Conservation (phyloP, 2,888 invertebrate species). For the Linnaemya vulpina region DNA sequence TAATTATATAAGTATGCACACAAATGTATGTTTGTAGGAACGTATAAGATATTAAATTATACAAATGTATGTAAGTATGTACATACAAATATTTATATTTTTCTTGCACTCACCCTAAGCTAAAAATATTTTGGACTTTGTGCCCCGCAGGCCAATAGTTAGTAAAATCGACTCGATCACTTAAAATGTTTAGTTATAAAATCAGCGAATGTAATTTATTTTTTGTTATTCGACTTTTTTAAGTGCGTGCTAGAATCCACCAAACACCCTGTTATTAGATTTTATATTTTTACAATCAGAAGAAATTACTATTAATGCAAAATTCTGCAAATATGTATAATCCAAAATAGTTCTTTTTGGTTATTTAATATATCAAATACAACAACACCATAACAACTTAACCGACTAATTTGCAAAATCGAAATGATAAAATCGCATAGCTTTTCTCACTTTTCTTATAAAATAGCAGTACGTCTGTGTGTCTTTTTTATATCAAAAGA, state of each 20-base stretch:
- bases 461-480: conserved; percentile 21
- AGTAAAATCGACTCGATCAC: conserved; percentile 15
- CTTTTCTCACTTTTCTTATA: conserved; percentile 50
- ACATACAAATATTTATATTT: not conserved
- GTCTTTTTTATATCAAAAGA: conserved; percentile 44
- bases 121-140: conserved; percentile 62
- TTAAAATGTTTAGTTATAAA: conserved; percentile 13
- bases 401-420: conserved; percentile 57
- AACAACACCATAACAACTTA: conserved; percentile 33
- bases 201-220: conserved; percentile 18
- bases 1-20: conserved; percentile 20
- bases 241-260: conserved; percentile 7
- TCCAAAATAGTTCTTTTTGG: not conserved
- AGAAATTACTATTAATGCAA: not conserved
- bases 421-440: conserved; percentile 63
- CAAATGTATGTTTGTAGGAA: not conserved
- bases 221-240: conserved; percentile 12
- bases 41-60: not conserved
- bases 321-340: not conserved
- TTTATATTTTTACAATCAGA: conserved; percentile 16
- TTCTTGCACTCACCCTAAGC: conserved; percentile 45
- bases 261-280: conserved; percentile 18
- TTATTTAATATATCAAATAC: conserved; percentile 36
- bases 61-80: not conserved
- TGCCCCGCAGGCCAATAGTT: conserved; percentile 29